Conservation (phyloP, 92 coral and sea anemone species). For the Bergia sp. region DNA sequence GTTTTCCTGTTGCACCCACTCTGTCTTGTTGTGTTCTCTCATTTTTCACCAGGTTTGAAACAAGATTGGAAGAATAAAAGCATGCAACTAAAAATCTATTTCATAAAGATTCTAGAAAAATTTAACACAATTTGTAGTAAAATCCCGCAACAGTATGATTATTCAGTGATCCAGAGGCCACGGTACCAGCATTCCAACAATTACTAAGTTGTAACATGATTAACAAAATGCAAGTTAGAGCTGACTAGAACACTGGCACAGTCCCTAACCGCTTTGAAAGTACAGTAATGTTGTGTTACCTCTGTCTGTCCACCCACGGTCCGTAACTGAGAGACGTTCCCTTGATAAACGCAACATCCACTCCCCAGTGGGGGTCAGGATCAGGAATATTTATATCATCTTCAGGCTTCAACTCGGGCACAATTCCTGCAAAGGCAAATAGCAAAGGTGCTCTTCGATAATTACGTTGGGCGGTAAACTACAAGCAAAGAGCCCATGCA, state of each 20-base stretch:
- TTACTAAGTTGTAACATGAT: too few relatives aligned
- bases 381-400: slow-evolving; percentile 82
- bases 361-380: slow-evolving; percentile 96
- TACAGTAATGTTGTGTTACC: slow-evolving; percentile 50
- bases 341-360: slow-evolving; percentile 84
- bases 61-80: too few relatives aligned
- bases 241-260: background rate
- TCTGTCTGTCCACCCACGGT: slow-evolving; percentile 99
- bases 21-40: too few relatives aligned
- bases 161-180: too few relatives aligned
- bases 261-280: background rate
- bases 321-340: slow-evolving; percentile 91
- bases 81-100: too few relatives aligned
- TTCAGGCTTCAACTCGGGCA: slow-evolving; percentile 66
- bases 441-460: background rate
- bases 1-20: too few relatives aligned
- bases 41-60: too few relatives aligned
- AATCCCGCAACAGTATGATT: too few relatives aligned
- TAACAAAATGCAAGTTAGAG: background rate
- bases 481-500: background rate
- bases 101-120: too few relatives aligned
- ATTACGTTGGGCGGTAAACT: background rate
- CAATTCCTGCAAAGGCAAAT: slow-evolving; percentile 66
- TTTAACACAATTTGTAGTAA: too few relatives aligned
- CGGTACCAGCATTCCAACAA: too few relatives aligned